Percentiles rank a stretch among this genome's conserved stretches.
phyloP scores from a whole-genome alignment of 2,888 invertebrate species.

The Nemoura dubitans region DNA sequence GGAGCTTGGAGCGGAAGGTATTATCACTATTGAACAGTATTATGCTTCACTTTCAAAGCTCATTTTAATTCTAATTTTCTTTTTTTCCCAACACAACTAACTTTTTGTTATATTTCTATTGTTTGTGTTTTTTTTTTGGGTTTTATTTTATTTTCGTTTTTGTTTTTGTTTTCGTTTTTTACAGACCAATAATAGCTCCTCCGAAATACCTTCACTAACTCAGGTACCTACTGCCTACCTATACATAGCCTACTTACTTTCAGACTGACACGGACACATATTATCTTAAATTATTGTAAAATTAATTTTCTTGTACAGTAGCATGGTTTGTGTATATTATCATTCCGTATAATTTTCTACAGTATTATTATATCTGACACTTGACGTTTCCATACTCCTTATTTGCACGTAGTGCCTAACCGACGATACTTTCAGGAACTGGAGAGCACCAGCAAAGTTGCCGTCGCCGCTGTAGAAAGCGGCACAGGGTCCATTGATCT shows the following conservation, averaged over 20 bases:
- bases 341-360: too few species aligned
- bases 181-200: conserved; percentile 38
- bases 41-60: too few species aligned
- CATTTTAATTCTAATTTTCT: too few species aligned
- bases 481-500: conserved; percentile 60
- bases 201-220: not conserved
- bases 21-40: too few species aligned
- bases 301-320: too few species aligned
- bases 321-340: too few species aligned
- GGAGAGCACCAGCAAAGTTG: conserved; percentile 62
- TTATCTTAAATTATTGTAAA: too few species aligned
- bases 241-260: too few species aligned
- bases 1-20: conserved; percentile 60
- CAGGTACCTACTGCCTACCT: not conserved
- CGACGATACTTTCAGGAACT: conserved; percentile 61
- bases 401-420: too few species aligned
- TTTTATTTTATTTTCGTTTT: conserved; percentile 41
- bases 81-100: not conserved
- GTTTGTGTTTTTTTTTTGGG: not conserved
- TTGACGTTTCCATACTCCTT: too few species aligned
- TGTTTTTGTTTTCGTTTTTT: conserved; percentile 47
- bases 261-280: too few species aligned
- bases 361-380: too few species aligned
- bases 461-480: conserved; percentile 63
- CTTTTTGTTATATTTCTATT: not conserved